These are phyloP conservation scores for Drosophila fuyamai DNA, from an alignment of 1,140 invertebrate species.

Conservation along the genomic window DNA sequence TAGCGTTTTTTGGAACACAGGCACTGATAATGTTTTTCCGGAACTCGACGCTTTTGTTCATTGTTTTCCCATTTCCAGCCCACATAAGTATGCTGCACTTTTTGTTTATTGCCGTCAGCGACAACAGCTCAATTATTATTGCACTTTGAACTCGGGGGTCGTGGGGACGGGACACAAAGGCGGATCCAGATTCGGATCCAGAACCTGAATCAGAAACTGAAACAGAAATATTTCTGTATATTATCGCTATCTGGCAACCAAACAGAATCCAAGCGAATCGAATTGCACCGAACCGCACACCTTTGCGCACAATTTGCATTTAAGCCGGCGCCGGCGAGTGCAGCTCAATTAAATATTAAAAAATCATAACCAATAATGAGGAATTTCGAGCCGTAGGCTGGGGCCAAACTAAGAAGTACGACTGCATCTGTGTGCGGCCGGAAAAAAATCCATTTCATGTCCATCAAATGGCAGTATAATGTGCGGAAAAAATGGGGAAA, in stretches of 20 bases:
- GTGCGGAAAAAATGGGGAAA: conserved; percentile 31
- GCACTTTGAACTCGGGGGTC: conserved; percentile 28
- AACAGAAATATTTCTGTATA: neutral
- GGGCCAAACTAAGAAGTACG: conserved; percentile 59
- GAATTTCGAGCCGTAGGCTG: conserved; percentile 2
- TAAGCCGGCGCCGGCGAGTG: conserved; percentile 56
- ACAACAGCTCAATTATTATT: conserved; percentile 49
- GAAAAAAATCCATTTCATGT: conserved; percentile 26
- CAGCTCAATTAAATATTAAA: conserved; percentile 83
- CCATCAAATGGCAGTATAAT: conserved; percentile 31
- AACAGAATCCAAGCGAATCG: conserved; percentile 5
- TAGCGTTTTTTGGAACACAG: conserved; percentile 9
- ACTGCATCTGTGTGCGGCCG: conserved; percentile 22
- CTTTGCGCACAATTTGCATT: conserved; percentile 75
- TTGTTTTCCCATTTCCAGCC: conserved; percentile 35
- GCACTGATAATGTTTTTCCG: conserved; percentile 2
- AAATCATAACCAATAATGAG: conserved; percentile 70
- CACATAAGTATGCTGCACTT: conserved; percentile 55
- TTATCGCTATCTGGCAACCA: conserved; percentile 1
- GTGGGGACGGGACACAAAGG: conserved; percentile 20
- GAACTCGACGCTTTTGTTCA: conserved; percentile 26
- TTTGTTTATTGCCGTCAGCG: conserved; percentile 27
- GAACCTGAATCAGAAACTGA: conserved; percentile 15
- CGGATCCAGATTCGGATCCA: neutral
- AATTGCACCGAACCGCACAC: conserved; percentile 61